Evolutionary conservation across 2,888 invertebrate genomes (phyloP), one percentile per base, ranked within the genome.

Genomic region (Pheosia gnoma): DNA sequence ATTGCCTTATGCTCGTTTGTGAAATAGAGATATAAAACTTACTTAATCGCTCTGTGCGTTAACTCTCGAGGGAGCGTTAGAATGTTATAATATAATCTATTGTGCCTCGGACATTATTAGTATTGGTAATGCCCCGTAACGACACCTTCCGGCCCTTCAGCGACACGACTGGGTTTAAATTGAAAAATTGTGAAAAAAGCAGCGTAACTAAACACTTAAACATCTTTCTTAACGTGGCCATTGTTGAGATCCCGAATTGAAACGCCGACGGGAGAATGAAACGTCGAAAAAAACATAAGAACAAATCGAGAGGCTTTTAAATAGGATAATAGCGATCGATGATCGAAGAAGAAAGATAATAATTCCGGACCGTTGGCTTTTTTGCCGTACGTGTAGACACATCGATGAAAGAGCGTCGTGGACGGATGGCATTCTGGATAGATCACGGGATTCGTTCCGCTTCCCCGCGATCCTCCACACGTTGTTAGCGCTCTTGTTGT

Each of bases 271-370:
- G 81, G 83, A 87, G 88, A 90, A 89, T 85, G 87, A 87, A 85
- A 79, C 59, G 61, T 69, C 74, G 80, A 89, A 89, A 89, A 89
- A 85, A 70, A 73, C 67, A 77, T 78, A 87, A 91, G 92, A 91
- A 92, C 93, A 92, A 93, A 93, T 93, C 91, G 88, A 91, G 88
- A 91, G 87, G 89, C 91, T 89, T 93, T 92, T 91, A 93, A 91
- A 91, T 90, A 90, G 91, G 88, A 93, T 93, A 93, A 93, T 93
- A 88, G 93, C 90, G 88, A 92, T 92, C 91, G 88, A 90, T 91
- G 92, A 93, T 91, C 89, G 90, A 83, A 85, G 87, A 85, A 90
- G 90, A 90, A 89, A 92, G 92, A 91, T 91, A 91, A 91, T 92
- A 90, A 92, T 88, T 88, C 85, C 80, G 88, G 86, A 86, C 89